Evolutionary conservation across 2,888 invertebrate genomes (phyloP), one percentile per base, ranked within the genome.

Genomic region (Clivina fossor): DNA sequence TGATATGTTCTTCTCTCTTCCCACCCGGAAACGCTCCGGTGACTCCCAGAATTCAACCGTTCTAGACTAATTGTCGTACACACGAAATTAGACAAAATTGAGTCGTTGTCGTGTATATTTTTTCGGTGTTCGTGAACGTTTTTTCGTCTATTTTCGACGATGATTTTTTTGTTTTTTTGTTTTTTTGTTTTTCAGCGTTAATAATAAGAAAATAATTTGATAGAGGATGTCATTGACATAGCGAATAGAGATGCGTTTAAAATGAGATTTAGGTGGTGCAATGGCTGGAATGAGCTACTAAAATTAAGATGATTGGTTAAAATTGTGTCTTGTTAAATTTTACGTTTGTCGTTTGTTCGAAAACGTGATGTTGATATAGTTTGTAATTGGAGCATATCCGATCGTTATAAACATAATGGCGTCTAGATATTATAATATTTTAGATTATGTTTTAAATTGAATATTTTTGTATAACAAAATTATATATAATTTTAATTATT

Each of bases 211-310:
- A 38, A 49, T 49, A 38, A 49, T 49, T 49, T 49, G 37, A 38
- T 19, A 24, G 35, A 32, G 22, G 22, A 16, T 19, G 35, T 35
- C 48, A 49, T 38, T 28, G 49, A 37, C 49, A 32, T 35, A 24
- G 19, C n/a, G 18, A 38, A 26, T 16, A 5, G 11, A 48, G 24
- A 16, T 28, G 35, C 38, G 15, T 38, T 49, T 49, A 38, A 49
- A 49, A 38, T 24, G 49, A 38, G 38, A 49, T 49, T 38, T 49
- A 38, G 11, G n/a, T n/a, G n/a, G n/a, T n/a, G n/a, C n/a, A n/a
- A n/a, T n/a, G 15, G 20, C 47, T 26, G 43, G 28, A 22, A 24
- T 9, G 33, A 16, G 48, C 16, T 33, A 11, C n/a, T n/a, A n/a
- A 33, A 33, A 48, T 11, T 22, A 28, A 43, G 48, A 48, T 48